phyloP scores from a whole-genome alignment of 1,140 invertebrate species.

The Cepaea nemoralis region DNA sequence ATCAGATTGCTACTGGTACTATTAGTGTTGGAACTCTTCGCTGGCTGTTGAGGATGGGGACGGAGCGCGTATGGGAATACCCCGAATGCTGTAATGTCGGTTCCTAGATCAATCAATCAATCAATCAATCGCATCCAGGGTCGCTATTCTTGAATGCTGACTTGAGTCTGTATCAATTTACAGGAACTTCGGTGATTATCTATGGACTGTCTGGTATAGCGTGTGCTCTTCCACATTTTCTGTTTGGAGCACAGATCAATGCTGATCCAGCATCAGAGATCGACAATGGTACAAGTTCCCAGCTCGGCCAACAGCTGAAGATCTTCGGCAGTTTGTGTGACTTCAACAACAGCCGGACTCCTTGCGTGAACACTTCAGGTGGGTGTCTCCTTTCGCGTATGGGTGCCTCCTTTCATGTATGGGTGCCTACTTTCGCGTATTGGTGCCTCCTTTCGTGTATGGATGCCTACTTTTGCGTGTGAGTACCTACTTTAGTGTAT shows the following conservation, averaged over 20 bases:
- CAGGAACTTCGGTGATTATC: constrained; percentile 22
- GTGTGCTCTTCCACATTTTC: constrained; percentile 47
- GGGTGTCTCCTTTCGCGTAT: neutral
- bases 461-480: no score
- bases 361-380: neutral
- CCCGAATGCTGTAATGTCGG: no score
- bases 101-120: no score
- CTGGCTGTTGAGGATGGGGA: no score
- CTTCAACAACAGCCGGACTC: neutral
- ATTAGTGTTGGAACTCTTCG: no score
- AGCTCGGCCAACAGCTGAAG: neutral
- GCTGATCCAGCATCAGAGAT: neutral
- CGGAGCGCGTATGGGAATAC: no score
- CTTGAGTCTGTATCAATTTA: neutral
- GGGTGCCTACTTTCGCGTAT: no score
- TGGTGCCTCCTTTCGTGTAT: no score
- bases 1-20: no score
- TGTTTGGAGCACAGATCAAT: constrained; percentile 29
- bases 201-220: constrained; percentile 48
- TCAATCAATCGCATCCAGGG: neutral
- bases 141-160: neutral
- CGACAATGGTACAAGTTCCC: neutral
- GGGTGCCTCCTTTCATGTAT: no score
- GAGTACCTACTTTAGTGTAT: no score
- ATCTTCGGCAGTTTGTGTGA: neutral